Conservation (phyloP, 2,113 vertebrate species). For the Hydrochoerus hydrochaeris region DNA sequence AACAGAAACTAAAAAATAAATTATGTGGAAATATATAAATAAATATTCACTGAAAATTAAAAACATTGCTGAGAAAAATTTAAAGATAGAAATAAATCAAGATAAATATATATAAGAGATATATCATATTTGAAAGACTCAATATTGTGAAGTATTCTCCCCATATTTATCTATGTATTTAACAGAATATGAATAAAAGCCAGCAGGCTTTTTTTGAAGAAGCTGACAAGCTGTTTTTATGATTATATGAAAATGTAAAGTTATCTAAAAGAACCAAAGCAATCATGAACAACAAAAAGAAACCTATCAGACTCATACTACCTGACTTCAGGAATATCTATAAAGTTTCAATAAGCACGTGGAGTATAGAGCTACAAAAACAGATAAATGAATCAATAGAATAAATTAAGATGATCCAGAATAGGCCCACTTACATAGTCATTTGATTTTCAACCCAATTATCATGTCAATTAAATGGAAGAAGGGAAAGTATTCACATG, state of each 20-base stretch:
- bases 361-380: neutral
- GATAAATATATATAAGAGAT: too few species aligned
- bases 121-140: neutral
- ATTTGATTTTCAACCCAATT: neutral
- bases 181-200: neutral
- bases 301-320: neutral
- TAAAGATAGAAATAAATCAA: constrained; percentile 62
- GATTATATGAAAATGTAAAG: constrained; percentile 47
- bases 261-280: constrained; percentile 12
- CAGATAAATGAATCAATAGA: neutral
- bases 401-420: neutral
- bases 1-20: neutral
- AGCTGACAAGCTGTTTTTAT: neutral
- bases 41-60: constrained; percentile 20
- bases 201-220: neutral
- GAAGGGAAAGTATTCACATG: neutral
- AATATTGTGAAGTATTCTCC: neutral
- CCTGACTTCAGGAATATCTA: neutral
- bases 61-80: neutral
- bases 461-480: neutral
- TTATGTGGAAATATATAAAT: constrained; percentile 14
- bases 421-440: neutral
- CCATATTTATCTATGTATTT: constrained; percentile 25
- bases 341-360: neutral
- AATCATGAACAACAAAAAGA: neutral